Evolutionary conservation across 1,140 invertebrate species (phyloP), one percentile per base, ranked within the genome.

Genomic region (Charaxes varanes): DNA sequence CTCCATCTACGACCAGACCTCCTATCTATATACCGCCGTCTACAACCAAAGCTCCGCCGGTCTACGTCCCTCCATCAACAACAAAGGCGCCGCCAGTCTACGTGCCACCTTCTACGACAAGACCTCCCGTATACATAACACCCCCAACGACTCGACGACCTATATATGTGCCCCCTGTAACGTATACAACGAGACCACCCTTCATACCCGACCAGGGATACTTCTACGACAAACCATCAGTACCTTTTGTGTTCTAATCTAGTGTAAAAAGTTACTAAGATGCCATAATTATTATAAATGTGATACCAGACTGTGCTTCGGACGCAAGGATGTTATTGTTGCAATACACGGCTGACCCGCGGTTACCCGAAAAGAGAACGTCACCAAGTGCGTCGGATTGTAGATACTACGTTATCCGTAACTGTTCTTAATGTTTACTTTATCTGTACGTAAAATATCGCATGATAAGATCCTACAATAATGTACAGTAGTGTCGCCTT

Each of bases 241-340:
- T 79, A 41, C 72, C 78, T 13, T 82, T 82, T 35, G 69, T 73
- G n/a, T 82, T 66, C 41, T 81, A 73, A 64, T 26, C 34, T 49
- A 69, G 45, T 40, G 22, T 47, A 30, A 37, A 44, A 41, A 44
- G 42, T 48, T 41, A 49, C 24, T 65, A 58, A 68, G 71, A 57
- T 79, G 78, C 78, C 78, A 82, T 82, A 76, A 65, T 51, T 67
- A 71, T 72, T 66, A 55, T 59, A 62, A 62, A 61, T 73, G 71
- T 77, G 66, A 77, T 82, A 77, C 70, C 70, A 79, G 76, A 73
- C 62, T 52, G 44, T 53, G 59, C 56, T 49, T 18, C n/a, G 26
- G 26, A 15, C 26, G 7, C 13, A 28, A 15, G 26, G 12, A 15
- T 28, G 26, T 28, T 28, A 17, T 31, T 31, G 28, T 31, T 31